Conservation (phyloP, 2,113 vertebrate species). For the Etheostoma spectabile region DNA sequence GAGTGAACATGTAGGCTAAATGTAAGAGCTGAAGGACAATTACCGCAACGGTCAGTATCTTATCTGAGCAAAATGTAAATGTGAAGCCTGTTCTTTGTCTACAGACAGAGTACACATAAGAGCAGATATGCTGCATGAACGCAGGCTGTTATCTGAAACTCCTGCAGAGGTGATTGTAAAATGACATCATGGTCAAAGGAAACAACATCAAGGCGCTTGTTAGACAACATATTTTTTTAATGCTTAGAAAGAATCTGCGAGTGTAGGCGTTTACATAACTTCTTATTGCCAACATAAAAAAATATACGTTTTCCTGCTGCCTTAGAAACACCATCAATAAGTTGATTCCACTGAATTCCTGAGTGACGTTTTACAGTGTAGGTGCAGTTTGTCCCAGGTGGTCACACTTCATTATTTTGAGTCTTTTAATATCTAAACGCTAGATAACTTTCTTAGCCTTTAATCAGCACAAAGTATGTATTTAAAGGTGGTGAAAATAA, state of each 20-base stretch:
- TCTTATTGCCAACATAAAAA: neutral
- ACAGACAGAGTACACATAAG: constrained; percentile 8
- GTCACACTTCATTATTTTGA: neutral
- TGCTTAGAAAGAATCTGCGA: neutral
- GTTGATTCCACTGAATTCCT: neutral
- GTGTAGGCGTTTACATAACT: too few relatives aligned
- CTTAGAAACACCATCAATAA: neutral
- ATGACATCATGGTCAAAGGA: neutral
- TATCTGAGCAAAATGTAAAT: constrained; percentile 42
- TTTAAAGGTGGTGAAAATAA: neutral
- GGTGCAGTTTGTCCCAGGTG: neutral
- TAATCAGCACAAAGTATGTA: neutral
- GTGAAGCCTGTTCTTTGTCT: constrained; percentile 16
- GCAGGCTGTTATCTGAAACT: constrained; percentile 8
- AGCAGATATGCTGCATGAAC: constrained; percentile 41
- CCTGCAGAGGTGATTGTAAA: constrained; percentile 20
- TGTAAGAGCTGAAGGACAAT: constrained; percentile 9
- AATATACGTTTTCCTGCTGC: neutral
- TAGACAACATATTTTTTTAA: neutral
- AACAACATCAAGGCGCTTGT: neutral
- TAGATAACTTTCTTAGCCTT: neutral
- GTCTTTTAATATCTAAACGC: neutral
- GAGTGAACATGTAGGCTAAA: neutral
- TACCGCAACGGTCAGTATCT: constrained; percentile 35
- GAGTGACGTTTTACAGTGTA: neutral